Evolutionary conservation across 2,797 vertebrate species (phyloP).

Genomic region (Argentina silus): DNA sequence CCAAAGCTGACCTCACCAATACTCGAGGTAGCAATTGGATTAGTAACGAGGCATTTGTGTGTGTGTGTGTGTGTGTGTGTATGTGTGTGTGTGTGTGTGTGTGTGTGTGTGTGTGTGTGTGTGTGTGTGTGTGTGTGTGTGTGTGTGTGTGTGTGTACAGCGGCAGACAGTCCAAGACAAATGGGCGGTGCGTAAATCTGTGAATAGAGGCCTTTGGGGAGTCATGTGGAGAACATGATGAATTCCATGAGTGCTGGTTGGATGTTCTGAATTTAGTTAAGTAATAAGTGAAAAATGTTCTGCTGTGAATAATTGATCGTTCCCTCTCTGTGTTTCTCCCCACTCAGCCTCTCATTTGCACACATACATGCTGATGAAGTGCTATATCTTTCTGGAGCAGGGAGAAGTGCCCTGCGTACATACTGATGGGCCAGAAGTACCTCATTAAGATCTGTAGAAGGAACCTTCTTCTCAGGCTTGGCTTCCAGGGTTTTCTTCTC

Average conservation of each 20-base stretch:
- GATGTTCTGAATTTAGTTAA: constrained; percentile 72
- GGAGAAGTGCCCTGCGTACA: constrained; percentile 30
- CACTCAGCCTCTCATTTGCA: constrained; percentile 69
- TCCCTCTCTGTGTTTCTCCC: constrained; percentile 54
- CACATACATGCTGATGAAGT: constrained; percentile 70
- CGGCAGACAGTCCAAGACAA: not conserved
- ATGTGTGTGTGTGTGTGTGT: constrained; percentile 14
- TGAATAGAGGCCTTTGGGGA: constrained; percentile 29
- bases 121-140: constrained; percentile 3
- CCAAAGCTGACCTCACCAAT: no score
- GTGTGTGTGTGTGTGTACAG: constrained; percentile 16
- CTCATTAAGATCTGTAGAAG: constrained; percentile 47
- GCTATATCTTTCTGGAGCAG: constrained; percentile 60
- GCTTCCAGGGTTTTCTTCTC: not conserved
- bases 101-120: constrained; percentile 15
- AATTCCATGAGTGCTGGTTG: constrained; percentile 58
- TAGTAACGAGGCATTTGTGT: not conserved
- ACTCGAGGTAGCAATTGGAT: no score
- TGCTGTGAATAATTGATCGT: constrained; percentile 73
- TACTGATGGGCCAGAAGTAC: constrained; percentile 33
- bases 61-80: constrained; percentile 13
- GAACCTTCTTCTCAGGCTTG: constrained; percentile 2
- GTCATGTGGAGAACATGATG: constrained; percentile 51
- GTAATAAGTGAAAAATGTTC: constrained; percentile 74
- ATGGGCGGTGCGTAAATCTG: constrained; percentile 13